Percentiles rank a stretch among this genome's conserved stretches.
Conservation (phyloP, 2,888 invertebrate genomes). For the Baronia brevicornis region DNA sequence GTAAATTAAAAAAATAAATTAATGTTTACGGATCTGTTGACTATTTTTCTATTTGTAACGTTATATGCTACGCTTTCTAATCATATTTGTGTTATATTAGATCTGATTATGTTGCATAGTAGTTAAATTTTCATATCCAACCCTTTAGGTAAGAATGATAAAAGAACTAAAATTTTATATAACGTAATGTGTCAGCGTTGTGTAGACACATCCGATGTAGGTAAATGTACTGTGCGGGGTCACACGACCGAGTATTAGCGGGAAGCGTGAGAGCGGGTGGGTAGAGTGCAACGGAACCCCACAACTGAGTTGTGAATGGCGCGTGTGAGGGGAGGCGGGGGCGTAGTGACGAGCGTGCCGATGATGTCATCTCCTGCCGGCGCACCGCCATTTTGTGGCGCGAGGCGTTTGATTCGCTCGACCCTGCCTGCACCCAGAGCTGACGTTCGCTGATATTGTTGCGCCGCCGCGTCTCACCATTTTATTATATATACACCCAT, state of each 20-base stretch:
- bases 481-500: not conserved
- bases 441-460: not conserved
- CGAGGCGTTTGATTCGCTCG: slow-evolving; percentile 18
- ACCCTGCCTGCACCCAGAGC: not conserved
- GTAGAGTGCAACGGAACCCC: slow-evolving; percentile 37
- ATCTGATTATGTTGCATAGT: too few relatives aligned
- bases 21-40: too few relatives aligned
- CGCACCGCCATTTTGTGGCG: slow-evolving; percentile 34
- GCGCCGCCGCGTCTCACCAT: not conserved
- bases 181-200: not conserved
- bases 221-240: slow-evolving; percentile 35
- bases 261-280: slow-evolving; percentile 19
- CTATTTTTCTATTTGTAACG: too few relatives aligned
- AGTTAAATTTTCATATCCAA: too few relatives aligned
- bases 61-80: too few relatives aligned
- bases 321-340: slow-evolving; percentile 22
- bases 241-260: slow-evolving; percentile 25
- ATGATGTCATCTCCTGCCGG: slow-evolving; percentile 51
- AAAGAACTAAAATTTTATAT: not conserved
- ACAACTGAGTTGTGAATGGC: slow-evolving; percentile 44
- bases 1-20: too few relatives aligned
- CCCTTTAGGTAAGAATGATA: not conserved
- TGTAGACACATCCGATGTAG: slow-evolving; percentile 21
- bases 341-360: slow-evolving; percentile 31
- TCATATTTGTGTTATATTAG: too few relatives aligned